phyloP scores from a whole-genome alignment of 1,140 invertebrate genomes.

The Tetramorium alpestre region DNA sequence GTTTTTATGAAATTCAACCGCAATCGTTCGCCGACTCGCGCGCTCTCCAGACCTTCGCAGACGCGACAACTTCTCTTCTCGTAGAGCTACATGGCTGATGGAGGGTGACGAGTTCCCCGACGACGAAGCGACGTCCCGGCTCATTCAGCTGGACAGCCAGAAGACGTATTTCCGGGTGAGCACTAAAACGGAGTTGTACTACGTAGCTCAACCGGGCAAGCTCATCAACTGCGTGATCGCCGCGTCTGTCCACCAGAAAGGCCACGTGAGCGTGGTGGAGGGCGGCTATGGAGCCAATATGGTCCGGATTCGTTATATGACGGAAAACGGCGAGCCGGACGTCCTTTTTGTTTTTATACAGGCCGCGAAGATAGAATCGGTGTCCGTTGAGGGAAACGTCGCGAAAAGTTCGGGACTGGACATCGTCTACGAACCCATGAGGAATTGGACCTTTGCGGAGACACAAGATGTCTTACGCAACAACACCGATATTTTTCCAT shows the following conservation, averaged over 20 bases:
- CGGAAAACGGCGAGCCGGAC: conserved; percentile 5
- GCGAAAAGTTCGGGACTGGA: neutral
- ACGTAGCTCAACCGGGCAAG: neutral
- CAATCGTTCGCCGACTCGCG: neutral
- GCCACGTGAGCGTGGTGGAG: conserved; percentile 49
- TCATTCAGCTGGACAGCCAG: conserved; percentile 41
- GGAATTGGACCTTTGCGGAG: conserved; percentile 41
- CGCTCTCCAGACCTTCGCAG: neutral
- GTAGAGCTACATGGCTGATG: conserved; percentile 65
- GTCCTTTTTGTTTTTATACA: conserved; percentile 51
- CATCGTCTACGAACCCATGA: conserved; percentile 16
- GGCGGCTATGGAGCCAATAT: conserved; percentile 35
- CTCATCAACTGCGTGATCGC: conserved; percentile 62
- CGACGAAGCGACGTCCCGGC: neutral
- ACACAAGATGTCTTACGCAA: conserved; percentile 7
- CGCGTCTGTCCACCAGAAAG: conserved; percentile 53
- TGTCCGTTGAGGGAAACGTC: neutral
- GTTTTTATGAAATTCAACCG: neutral
- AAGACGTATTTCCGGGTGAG: conserved; percentile 46
- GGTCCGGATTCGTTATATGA: conserved; percentile 38
- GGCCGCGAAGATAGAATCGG: neutral
- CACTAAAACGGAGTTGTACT: neutral
- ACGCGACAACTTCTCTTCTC: conserved; percentile 3
- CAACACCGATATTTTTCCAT: neutral
- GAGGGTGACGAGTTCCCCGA: conserved; percentile 52